Percentiles rank a stretch among this genome's conserved stretches.
Conservation (phyloP, 1,140 invertebrate species). For the Anoplophora glabripennis region DNA sequence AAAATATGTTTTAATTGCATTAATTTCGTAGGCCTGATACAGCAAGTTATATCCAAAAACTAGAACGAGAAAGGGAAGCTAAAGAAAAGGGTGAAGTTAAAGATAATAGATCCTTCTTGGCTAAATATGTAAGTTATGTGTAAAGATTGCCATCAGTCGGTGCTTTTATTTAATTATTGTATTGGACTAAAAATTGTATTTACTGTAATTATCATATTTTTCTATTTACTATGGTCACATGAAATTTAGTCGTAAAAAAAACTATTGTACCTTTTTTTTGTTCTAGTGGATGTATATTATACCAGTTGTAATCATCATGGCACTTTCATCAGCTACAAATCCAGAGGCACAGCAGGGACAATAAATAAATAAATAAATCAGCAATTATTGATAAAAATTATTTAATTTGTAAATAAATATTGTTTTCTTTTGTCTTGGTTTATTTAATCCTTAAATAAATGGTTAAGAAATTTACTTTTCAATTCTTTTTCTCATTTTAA, state of each 20-base stretch:
- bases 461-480: no score
- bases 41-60: conserved; percentile 85
- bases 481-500: no score
- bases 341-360: conserved; percentile 58
- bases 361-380: neutral
- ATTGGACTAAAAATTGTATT: no score
- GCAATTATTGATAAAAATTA: neutral
- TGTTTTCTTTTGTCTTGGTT: neutral
- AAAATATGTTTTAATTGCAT: neutral
- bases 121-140: conserved; percentile 87
- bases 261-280: conserved; percentile 29
- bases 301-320: conserved; percentile 78
- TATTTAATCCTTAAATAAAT: neutral
- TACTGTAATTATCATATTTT: no score
- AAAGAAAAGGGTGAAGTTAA: conserved; percentile 85
- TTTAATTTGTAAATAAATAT: conserved; percentile 4
- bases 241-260: no score
- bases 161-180: conserved; percentile 51
- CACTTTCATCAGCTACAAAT: conserved; percentile 79
- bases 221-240: no score
- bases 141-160: neutral
- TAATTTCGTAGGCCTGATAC: conserved; percentile 77
- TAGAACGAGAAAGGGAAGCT: conserved; percentile 85
- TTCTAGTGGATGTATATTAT: conserved; percentile 96
- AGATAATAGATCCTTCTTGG: conserved; percentile 91